A percentile compares a stretch with the other conserved stretches of the same genome.
Evolutionary conservation across 2,113 vertebrate genomes (phyloP).

Genomic region (Indicator maculatus): DNA sequence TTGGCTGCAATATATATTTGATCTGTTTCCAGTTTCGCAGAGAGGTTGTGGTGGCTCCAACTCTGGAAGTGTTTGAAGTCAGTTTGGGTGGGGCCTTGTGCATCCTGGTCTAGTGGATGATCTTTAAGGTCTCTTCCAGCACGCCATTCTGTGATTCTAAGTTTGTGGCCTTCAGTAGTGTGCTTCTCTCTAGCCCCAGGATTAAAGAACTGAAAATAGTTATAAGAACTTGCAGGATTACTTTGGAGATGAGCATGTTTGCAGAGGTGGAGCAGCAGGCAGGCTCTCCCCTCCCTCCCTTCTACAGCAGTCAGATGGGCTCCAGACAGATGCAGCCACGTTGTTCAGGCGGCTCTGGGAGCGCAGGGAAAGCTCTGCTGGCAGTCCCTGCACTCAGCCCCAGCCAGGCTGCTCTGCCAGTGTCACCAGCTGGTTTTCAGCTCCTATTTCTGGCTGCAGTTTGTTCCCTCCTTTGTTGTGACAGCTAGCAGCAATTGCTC

Average conservation of each 20-base stretch:
- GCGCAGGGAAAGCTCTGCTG: background rate
- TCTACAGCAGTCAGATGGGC: background rate
- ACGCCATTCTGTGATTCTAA: too few species aligned
- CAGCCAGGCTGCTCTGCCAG: background rate
- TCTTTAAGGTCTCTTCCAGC: too few species aligned
- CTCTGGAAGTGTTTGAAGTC: too few species aligned
- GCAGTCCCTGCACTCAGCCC: background rate
- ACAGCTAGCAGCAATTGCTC: background rate
- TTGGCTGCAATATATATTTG: background rate
- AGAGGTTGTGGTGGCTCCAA: too few species aligned
- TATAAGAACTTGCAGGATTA: background rate
- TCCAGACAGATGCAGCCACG: background rate
- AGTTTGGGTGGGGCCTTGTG: too few species aligned
- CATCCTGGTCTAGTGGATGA: too few species aligned
- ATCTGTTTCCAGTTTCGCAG: background rate
- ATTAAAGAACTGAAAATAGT: slow-evolving; percentile 28
- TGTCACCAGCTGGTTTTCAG: background rate
- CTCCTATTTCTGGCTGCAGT: background rate
- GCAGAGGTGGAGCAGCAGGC: background rate
- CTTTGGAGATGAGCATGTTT: background rate
- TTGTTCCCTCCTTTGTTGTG: background rate
- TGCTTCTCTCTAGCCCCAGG: background rate
- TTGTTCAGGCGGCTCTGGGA: fast-evolving
- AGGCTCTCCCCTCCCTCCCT: background rate
- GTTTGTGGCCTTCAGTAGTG: background rate